Base-by-base conservation (phyloP, 2,113 vertebrate species). In the Verasper variegatus region DNA sequence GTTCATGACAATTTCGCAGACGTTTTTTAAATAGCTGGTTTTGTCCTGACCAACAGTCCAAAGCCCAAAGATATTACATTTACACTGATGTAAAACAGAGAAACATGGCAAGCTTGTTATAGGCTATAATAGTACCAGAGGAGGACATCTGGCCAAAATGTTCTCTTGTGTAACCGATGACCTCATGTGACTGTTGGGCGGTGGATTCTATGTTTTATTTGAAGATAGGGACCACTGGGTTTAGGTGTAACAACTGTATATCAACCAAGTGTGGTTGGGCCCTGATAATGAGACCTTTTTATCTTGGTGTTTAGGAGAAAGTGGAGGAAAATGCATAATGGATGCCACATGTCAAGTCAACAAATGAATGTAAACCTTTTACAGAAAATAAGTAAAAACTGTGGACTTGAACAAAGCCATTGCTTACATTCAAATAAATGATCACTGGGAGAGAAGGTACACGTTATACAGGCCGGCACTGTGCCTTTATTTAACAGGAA, bases 321-420 rank as follows among this genome's bases (percentile, higher is more conserved):
- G 52, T 63, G 45, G 20, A 63, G 20, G 2, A 14, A 76, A 66
- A 40, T 14, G 64, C 27, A 27, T 47, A 66, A 78, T 64, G 35
- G 57, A 70, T 59, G 27, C 45, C 37, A 62, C 31, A 59, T 70
- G n/a, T 64, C 14, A 63, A 52, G 15, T 74, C 51, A 81, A 74
- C 65, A 76, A 73, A 86, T 73, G n/a, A 56, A 71, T 42, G 49
- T 13, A 59, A 61, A 37, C 67, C 15, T 51, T 71, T 56, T 37
- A 71, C 17, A 51, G 23, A 74, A 67, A 71, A 40, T 37, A 26
- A 2, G 7, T 24, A n/a, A 23, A 57, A 35, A 40, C 8, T 59
- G 70, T 59, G 37, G 42, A 60, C 2, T 26, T 18, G 24, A 75
- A 52, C 13, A 74, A 63, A 65, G 26, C 3, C 31, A 71, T 55